Evolutionary conservation across 2,113 vertebrate genomes (phyloP).

Genomic region (Cavia porcellus): DNA sequence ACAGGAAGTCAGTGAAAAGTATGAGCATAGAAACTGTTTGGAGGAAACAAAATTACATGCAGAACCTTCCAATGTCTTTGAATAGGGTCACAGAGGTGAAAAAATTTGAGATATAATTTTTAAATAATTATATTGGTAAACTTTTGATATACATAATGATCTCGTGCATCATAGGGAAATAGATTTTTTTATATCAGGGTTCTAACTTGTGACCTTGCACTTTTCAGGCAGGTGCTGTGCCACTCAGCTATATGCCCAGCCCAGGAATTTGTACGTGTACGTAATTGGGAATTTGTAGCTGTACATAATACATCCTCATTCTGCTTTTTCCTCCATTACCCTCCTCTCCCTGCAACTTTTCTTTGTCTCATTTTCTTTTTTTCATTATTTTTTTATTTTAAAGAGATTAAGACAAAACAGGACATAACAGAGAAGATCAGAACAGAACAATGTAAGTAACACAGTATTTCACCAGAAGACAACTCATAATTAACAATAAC

Average conservation of each 20-base stretch:
- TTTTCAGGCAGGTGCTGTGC: too few relatives aligned
- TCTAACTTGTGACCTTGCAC: too few relatives aligned
- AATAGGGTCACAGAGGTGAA: not conserved
- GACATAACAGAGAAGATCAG: too few relatives aligned
- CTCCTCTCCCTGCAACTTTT: not conserved
- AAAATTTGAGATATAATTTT: not conserved
- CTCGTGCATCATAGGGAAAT: not conserved
- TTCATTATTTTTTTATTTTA: too few relatives aligned
- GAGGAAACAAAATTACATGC: not conserved
- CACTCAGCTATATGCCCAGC: too few relatives aligned
- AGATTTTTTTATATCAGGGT: too few relatives aligned
- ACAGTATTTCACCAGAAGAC: too few relatives aligned
- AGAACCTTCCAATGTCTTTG: not conserved
- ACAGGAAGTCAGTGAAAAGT: constrained; percentile 5
- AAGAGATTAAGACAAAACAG: too few relatives aligned
- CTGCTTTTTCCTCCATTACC: not conserved
- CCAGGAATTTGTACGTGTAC: too few relatives aligned
- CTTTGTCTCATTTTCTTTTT: not conserved
- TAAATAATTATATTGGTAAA: not conserved
- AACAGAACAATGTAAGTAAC: too few relatives aligned
- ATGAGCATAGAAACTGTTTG: not conserved
- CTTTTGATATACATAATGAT: not conserved
- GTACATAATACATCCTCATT: not conserved
- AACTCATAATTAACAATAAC: too few relatives aligned
- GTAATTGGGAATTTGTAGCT: not conserved